A percentile compares a stretch with the other conserved stretches of the same genome.
Evolutionary conservation across 1,140 invertebrate genomes (phyloP).

Genomic region (Drosophila sturtevanti): DNA sequence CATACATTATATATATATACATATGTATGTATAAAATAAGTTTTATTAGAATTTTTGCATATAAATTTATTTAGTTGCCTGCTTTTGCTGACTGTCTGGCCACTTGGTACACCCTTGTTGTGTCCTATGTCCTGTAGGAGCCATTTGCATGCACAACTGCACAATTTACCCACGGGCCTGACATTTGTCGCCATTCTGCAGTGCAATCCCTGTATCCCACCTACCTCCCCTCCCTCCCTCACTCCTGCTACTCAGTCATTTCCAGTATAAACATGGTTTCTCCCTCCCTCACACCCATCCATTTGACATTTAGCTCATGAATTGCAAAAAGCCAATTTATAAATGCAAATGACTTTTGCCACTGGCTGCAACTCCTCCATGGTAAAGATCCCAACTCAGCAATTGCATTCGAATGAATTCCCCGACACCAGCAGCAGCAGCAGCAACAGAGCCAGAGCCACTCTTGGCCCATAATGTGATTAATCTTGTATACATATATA

Average conservation of each 20-base stretch:
- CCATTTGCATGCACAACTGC: constrained; percentile 77
- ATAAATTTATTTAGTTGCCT: constrained; percentile 56
- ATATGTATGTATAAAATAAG: constrained; percentile 19
- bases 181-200: constrained; percentile 36
- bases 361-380: constrained; percentile 28
- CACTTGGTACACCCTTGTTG: constrained; percentile 19
- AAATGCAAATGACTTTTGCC: constrained; percentile 79
- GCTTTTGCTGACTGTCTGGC: neutral
- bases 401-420: constrained; percentile 24
- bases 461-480: constrained; percentile 44
- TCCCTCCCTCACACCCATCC: neutral
- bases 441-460: too few species aligned
- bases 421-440: too few species aligned
- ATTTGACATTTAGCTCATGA: constrained; percentile 73
- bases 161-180: constrained; percentile 55
- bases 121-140: constrained; percentile 54
- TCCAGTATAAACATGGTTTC: too few species aligned
- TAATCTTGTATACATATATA: constrained; percentile 32
- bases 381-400: constrained; percentile 37
- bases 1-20: neutral
- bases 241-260: too few species aligned
- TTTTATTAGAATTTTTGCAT: constrained; percentile 58
- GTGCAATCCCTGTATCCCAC: neutral
- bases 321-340: constrained; percentile 81
- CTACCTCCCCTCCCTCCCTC: neutral